These are phyloP conservation scores for Sinopyrophorus schimmeli DNA, from an alignment of 2,888 invertebrate genomes.

Conservation along the genomic window DNA sequence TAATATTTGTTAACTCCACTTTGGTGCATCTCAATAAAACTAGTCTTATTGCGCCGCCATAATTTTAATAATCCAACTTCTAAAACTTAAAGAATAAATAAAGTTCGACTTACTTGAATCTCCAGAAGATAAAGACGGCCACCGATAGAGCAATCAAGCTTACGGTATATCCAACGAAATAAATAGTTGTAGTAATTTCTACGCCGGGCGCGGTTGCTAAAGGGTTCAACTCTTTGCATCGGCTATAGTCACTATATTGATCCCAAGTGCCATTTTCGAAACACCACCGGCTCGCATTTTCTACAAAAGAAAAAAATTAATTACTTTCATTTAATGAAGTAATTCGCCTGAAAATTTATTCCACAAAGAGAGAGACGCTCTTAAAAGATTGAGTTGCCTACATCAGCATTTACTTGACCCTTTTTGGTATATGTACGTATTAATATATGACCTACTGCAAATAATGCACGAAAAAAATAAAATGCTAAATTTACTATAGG, in stretches of 20 bases:
- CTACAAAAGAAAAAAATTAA: constrained; percentile 58
- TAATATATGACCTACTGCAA: too few relatives aligned
- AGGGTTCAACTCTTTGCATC: constrained; percentile 60
- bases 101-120: constrained; percentile 75
- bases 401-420: too few relatives aligned
- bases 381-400: too few relatives aligned
- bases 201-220: constrained; percentile 43
- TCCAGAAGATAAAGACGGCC: constrained; percentile 81
- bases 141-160: constrained; percentile 77
- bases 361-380: too few relatives aligned
- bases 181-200: constrained; percentile 75
- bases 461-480: too few relatives aligned
- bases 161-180: constrained; percentile 81
- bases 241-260: constrained; percentile 70
- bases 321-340: too few relatives aligned
- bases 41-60: too few relatives aligned
- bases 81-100: neutral
- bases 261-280: constrained; percentile 77
- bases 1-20: too few relatives aligned
- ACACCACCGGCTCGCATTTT: constrained; percentile 82
- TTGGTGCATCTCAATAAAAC: too few relatives aligned
- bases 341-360: too few relatives aligned
- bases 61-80: neutral
- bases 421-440: too few relatives aligned
- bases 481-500: too few relatives aligned